phyloP scores from a whole-genome alignment of 2,888 invertebrate genomes.

The Athalia rosae region DNA sequence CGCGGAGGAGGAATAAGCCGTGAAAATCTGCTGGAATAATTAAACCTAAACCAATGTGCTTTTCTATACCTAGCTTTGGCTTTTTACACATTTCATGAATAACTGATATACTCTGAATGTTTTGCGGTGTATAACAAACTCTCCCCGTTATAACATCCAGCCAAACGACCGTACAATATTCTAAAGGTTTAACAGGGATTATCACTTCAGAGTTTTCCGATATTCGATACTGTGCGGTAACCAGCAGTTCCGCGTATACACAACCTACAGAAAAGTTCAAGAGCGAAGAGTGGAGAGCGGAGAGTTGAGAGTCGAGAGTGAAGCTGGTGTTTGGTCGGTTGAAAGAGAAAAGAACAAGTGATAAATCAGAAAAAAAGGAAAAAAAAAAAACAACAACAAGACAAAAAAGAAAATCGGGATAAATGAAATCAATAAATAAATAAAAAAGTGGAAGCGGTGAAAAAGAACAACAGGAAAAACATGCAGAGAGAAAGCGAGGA shows the following conservation, averaged over 20 bases:
- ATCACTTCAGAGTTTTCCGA: constrained; percentile 35
- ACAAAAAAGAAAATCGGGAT: no score
- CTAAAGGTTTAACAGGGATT: constrained; percentile 35
- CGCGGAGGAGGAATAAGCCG: no score
- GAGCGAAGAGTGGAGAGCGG: neutral
- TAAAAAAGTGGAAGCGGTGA: no score
- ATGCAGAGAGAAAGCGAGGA: neutral
- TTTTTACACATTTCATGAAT: neutral
- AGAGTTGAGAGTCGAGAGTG: neutral
- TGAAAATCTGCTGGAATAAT: no score
- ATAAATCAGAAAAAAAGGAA: no score
- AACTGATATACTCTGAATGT: neutral
- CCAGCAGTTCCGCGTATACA: neutral
- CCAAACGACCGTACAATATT: constrained; percentile 34
- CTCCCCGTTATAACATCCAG: constrained; percentile 1
- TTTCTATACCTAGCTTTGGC: no score
- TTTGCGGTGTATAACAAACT: neutral
- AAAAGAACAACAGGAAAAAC: no score
- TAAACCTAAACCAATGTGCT: no score
- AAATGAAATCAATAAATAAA: no score
- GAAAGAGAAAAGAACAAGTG: neutral
- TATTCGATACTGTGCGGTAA: constrained; percentile 22
- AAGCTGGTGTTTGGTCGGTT: neutral
- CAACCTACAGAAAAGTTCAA: neutral
- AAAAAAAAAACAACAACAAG: no score